These are phyloP conservation scores for Chalcis sispes DNA, from an alignment of 2,888 invertebrate genomes.

Conservation along the genomic window DNA sequence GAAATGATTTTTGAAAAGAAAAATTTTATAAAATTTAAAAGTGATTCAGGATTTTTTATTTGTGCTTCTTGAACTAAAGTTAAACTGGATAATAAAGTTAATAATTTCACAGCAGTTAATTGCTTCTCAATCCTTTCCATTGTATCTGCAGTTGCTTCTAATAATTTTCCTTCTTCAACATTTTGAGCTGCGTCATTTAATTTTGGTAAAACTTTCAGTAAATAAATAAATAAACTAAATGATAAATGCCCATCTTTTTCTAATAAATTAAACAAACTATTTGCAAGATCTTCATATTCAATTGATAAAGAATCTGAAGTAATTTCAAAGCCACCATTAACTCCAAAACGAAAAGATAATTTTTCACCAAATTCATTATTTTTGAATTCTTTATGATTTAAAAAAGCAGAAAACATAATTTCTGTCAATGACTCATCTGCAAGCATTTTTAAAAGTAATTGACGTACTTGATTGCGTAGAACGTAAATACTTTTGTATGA, in stretches of 20 bases:
- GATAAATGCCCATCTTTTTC: constrained; percentile 65
- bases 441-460: constrained; percentile 65
- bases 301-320: constrained; percentile 62
- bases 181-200: constrained; percentile 50
- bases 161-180: constrained; percentile 46
- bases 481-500: constrained; percentile 63
- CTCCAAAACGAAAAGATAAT: constrained; percentile 65
- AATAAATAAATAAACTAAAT: constrained; percentile 73
- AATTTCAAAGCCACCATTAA: constrained; percentile 67
- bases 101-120: constrained; percentile 68
- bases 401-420: constrained; percentile 65
- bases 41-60: constrained; percentile 69
- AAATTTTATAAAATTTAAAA: constrained; percentile 72
- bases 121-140: constrained; percentile 67
- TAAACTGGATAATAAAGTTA: constrained; percentile 71
- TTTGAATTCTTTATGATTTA: constrained; percentile 61
- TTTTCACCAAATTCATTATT: constrained; percentile 68
- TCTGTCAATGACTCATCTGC: constrained; percentile 58
- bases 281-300: constrained; percentile 68
- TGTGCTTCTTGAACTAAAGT: constrained; percentile 70
- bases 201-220: constrained; percentile 70
- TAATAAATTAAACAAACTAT: constrained; percentile 71
- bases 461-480: constrained; percentile 63
- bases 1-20: constrained; percentile 65
- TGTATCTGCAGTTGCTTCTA: constrained; percentile 63